Evolutionary conservation across 1,140 invertebrate species (phyloP), one percentile per base, ranked within the genome.

Genomic region (Chrysomallon squamiferum): DNA sequence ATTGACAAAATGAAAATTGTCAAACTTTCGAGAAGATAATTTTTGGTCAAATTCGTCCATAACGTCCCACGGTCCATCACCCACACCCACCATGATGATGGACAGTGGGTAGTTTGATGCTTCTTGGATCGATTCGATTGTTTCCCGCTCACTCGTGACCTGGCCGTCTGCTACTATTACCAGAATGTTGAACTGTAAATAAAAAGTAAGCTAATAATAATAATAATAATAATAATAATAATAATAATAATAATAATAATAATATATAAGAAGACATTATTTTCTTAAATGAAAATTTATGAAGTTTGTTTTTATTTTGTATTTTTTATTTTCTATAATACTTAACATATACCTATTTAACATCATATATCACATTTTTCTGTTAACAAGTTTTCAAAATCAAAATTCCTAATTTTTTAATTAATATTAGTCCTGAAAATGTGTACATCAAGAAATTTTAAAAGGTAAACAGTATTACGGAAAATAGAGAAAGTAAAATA

Each of bases 1-100:
- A 63, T 87, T 82, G 20, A 88, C 87, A 74, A 88, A 88, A 60
- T 87, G 86, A 71, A 88, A 88, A 71, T 88, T 88, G 72, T 88
- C 87, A 82, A 88, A 88, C 27, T 83, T 78, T 57, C 88, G 68
- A 65, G 82, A 79, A 0, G 87, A 85, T 15, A 88, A 69, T n/a
- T 79, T 80, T 58, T 88, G 85, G 68, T 88, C 87, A 71, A 88
- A 88, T 59, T 86, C 83, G 41, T 83, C 73, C 86, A 88, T 87
- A 61, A 80, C 83, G 41, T 86, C 80, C 87, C 87, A 88, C 0
- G 87, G 88, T 30, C 88, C 87, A 72, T 89, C 88, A 7, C 88
- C 88, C 18, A 81, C 88, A 0, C 88, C 88, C 6, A 89, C 86
- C 35, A 88, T 85, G 49, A 89, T 85, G 41, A 89, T 88, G 11